These are phyloP conservation scores for Dolichoris vasculosae DNA, from an alignment of 1,140 invertebrate species.

Conservation along the genomic window DNA sequence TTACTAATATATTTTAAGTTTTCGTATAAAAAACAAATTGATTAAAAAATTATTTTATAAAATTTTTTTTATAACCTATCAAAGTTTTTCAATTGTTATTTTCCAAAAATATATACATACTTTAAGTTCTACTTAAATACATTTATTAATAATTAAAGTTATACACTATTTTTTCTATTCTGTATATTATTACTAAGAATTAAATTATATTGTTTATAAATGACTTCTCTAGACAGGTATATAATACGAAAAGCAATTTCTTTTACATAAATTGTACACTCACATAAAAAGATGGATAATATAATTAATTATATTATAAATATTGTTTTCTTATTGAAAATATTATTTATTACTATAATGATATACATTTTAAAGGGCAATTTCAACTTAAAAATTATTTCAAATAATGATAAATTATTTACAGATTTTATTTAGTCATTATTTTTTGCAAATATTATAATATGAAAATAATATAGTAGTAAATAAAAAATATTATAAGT, in stretches of 20 bases:
- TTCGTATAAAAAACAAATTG: too few relatives aligned
- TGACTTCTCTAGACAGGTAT: conserved; percentile 36
- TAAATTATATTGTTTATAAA: conserved; percentile 33
- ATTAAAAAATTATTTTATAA: too few relatives aligned
- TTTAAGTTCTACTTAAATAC: conserved; percentile 48
- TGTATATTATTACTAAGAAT: conserved; percentile 31
- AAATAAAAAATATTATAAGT: not conserved
- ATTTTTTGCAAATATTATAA: not conserved
- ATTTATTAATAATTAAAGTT: conserved; percentile 50
- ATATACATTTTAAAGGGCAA: not conserved
- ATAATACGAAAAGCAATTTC: conserved; percentile 23
- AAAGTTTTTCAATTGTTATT: too few relatives aligned
- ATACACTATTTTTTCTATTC: conserved; percentile 27
- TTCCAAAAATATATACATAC: too few relatives aligned
- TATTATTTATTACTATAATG: not conserved
- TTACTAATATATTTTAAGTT: too few relatives aligned
- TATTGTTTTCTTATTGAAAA: not conserved
- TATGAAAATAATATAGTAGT: not conserved
- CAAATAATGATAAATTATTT: conserved; percentile 28
- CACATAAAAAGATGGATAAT: not conserved
- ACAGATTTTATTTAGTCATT: conserved; percentile 10
- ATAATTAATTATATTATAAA: not conserved
- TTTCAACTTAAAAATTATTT: conserved; percentile 23
- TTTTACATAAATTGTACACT: conserved; percentile 26
- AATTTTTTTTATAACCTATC: too few relatives aligned